These are phyloP conservation scores for Palythoa heliodiscus DNA, from an alignment of 92 coral and sea anemone species.

Conservation along the genomic window DNA sequence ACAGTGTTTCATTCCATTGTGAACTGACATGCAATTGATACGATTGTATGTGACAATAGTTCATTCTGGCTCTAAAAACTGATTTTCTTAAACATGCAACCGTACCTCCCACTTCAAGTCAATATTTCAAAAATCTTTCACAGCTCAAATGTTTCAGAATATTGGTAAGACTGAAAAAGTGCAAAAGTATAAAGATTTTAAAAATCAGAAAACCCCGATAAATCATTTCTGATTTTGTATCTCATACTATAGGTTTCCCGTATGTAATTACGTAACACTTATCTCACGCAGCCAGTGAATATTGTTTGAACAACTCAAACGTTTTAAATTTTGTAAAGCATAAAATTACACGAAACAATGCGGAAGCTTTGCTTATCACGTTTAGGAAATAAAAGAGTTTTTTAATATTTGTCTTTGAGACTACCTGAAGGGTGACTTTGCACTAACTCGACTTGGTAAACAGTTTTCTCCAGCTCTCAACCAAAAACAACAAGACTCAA, in stretches of 20 bases:
- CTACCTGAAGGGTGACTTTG: background rate
- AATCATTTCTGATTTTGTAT: background rate
- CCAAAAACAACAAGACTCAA: background rate
- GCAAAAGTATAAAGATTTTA: background rate
- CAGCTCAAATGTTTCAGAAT: no score
- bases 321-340: background rate
- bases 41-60: no score
- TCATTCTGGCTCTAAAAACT: no score
- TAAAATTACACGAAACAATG: background rate
- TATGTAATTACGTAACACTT: background rate
- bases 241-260: background rate
- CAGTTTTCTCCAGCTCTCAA: no score
- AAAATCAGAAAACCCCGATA: background rate
- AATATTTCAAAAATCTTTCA: no score
- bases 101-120: no score
- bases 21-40: no score
- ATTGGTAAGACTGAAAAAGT: no score
- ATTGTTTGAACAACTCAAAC: background rate
- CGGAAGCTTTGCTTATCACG: background rate
- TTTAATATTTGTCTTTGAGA: background rate
- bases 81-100: no score
- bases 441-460: background rate
- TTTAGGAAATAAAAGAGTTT: no score
- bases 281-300: background rate
- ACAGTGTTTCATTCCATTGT: background rate